Percentiles rank a stretch among this genome's conserved stretches.
Conservation (phyloP, 2,888 invertebrate genomes). For the Phalangium opilio region DNA sequence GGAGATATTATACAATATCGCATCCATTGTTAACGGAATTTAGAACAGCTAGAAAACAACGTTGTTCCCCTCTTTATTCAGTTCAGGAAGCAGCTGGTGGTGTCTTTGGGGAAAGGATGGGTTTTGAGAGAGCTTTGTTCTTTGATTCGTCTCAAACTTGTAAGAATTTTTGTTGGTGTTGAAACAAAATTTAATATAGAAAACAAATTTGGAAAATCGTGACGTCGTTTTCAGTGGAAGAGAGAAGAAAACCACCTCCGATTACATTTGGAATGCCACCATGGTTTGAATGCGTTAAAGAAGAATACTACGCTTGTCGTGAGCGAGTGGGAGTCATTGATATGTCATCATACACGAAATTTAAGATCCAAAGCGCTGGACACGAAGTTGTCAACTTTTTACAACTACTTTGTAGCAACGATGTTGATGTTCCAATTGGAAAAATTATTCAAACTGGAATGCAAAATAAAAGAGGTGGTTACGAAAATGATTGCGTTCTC, state of each 20-base stretch:
- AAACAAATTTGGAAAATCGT: not conserved
- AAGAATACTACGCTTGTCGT: constrained; percentile 83
- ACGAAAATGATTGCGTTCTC: constrained; percentile 94
- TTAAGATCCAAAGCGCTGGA: constrained; percentile 73
- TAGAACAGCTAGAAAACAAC: constrained; percentile 42
- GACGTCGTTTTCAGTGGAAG: constrained; percentile 9
- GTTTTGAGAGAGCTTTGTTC: constrained; percentile 74
- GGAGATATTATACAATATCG: constrained; percentile 29
- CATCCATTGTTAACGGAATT: constrained; percentile 34
- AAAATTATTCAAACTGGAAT: constrained; percentile 90
- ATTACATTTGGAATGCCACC: constrained; percentile 77
- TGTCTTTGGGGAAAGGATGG: constrained; percentile 93
- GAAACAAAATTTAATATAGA: too few relatives aligned
- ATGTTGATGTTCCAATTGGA: constrained; percentile 84
- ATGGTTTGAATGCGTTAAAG: constrained; percentile 76
- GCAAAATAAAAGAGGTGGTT: constrained; percentile 88
- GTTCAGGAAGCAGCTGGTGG: constrained; percentile 69
- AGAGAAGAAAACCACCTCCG: constrained; percentile 33
- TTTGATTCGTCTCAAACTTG: constrained; percentile 43
- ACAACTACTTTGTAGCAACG: constrained; percentile 90
- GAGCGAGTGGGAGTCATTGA: constrained; percentile 85
- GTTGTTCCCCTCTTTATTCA: constrained; percentile 52
- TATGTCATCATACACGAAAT: constrained; percentile 93
- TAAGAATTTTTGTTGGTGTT: constrained; percentile 22
- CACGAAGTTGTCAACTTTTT: constrained; percentile 73